Conservation (phyloP, 2,888 invertebrate genomes). For the Folsomia candida region DNA sequence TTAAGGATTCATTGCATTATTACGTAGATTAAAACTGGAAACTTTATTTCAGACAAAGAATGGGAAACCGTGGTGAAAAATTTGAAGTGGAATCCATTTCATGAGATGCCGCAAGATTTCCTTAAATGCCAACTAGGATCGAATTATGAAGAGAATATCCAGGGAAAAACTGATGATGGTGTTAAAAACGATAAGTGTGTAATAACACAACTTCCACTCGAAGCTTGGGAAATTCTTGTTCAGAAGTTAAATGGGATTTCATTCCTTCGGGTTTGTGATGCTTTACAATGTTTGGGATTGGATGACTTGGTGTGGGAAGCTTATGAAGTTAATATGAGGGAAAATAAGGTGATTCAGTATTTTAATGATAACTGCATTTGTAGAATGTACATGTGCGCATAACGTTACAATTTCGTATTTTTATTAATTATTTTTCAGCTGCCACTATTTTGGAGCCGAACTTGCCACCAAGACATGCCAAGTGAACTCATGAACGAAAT, state of each 20-base stretch:
- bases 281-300: background rate
- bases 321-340: background rate
- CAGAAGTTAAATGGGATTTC: slow-evolving; percentile 2
- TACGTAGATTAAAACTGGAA: no score
- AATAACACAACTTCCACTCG: slow-evolving; percentile 5
- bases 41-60: background rate
- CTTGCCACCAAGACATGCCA: background rate
- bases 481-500: background rate
- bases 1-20: no score
- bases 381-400: background rate
- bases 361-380: background rate
- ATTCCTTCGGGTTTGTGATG: background rate
- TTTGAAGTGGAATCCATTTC: background rate
- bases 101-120: background rate
- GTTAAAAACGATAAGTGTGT: background rate
- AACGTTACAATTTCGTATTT: background rate
- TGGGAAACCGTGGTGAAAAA: background rate
- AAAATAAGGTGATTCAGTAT: background rate
- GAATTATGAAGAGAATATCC: background rate
- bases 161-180: background rate
- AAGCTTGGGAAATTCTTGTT: slow-evolving; percentile 7
- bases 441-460: background rate
- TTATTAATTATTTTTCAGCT: no score
- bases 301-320: background rate
- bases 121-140: no score